Base-by-base conservation (phyloP, 2,797 vertebrate genomes). In the Sebastes aleutianus region DNA sequence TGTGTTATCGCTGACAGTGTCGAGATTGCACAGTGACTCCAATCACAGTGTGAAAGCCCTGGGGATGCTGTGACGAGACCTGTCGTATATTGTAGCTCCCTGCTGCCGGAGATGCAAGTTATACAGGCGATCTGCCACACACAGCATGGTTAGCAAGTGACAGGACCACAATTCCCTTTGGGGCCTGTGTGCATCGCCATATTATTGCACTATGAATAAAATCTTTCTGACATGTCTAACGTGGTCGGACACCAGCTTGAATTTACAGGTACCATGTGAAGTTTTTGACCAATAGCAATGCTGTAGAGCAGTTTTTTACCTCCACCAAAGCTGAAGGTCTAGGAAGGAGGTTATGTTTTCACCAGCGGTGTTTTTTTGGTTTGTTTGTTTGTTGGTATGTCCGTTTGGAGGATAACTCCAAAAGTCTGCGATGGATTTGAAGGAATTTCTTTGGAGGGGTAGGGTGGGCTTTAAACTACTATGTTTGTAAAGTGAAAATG, bases 21-120 rank as follows among this genome's bases (percentile, higher is more conserved):
- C 65, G 61, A 77, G 56, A 80, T 47, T 54, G 50, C 29, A 71
- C 43, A 68, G 39, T 27, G 76, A 70, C 69, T 84, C 54, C 57
- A 73, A 65, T 74, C 76, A 73, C 69, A 71, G 75, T 61, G 85
- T 57, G 66, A 83, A 87, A 77, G 54, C 76, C 65, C 67, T 2
- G 13, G 50, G 39, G 80, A 72, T 10, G 83, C 26, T 61, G n/a
- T 56, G 70, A 78, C 22, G 68, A 80, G 64, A 82, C 76, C 29
- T 63, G 71, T 83, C 31, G 14, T 47, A 66, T 14, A 47, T 50
- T 76, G 54, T 7, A 43, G 29, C 53, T 75, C 6, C 1, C 26
- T 53, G 27, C 72, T 80, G 47, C 11, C 43, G 65, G 26, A 75
- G 64, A 78, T 54, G 67, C 13, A 62, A 61, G 47, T 54, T 80